Evolutionary conservation across 2,888 invertebrate species (phyloP), one percentile per base, ranked within the genome.

Genomic region (Pterostichus madidus): DNA sequence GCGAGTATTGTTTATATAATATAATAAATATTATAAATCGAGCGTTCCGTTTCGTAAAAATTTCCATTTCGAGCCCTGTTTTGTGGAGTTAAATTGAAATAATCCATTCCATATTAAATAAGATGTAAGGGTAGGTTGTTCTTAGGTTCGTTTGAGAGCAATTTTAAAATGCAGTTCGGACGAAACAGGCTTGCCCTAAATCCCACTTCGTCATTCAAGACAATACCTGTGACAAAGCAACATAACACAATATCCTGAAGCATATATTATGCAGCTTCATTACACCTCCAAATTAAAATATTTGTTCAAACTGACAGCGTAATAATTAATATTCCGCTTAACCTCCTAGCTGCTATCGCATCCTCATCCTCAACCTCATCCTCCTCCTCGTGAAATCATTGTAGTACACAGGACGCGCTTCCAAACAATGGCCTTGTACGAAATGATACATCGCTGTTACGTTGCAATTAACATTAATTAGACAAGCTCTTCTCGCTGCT

Each of bases 401-500:
- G 52, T 68, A 79, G 59, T 68, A 53, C 35, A 56, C 68, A 31
- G 56, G 13, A 80, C 71, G 56, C 68, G 71, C 68, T 35, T 24
- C 35, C 32, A 31, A 49, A 80, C 80, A 80, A 80, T 80, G 68
- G 68, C 52, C 61, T 31, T 68, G 49, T 80, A 10, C 68, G 35
- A 53, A 80, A 68, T 80, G 80, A 80, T 64, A 52, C 68, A 80
- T 80, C 24, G 80, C 35, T 71, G 68, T 68, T 80, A 68, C 68
- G 68, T 32, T 64, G 68, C 80, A 80, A 80, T 80, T 68, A 80
- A 64, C 80, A 80, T 80, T 80, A 80, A 80, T 80, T 80, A 80
- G 68, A 80, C 31, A 46, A 0, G 59, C 78, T 56, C 59, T 59
- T 78, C 35, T 73, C 8, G 15, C 49, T 17, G 35, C 32, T 64